Evolutionary conservation across 2,113 vertebrate species (phyloP).

Genomic region (Alces alces): DNA sequence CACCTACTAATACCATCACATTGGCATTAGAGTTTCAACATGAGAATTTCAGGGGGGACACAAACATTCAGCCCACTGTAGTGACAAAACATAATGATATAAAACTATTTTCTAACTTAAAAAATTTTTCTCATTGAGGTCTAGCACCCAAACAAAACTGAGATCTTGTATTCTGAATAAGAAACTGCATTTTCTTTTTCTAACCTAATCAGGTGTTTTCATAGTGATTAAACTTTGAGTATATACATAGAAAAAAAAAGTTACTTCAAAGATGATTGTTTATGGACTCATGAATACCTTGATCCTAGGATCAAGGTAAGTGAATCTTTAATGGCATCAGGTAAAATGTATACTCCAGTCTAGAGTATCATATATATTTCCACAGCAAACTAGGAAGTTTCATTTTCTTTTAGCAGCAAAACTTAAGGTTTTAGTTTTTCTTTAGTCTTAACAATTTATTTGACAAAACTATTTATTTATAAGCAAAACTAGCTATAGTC

Average conservation of each 20-base stretch:
- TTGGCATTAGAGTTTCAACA: not conserved
- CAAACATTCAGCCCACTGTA: not conserved
- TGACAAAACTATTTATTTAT: not conserved
- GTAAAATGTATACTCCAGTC: conserved; percentile 3
- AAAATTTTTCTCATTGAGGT: not conserved
- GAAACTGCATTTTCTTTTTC: not conserved
- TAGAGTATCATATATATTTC: conserved; percentile 31
- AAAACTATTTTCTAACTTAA: not conserved
- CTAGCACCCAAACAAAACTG: conserved; percentile 20
- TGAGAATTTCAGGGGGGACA: not conserved
- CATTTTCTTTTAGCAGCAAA: conserved; percentile 64
- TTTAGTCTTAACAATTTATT: conserved; percentile 42
- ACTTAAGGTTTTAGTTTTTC: conserved; percentile 70
- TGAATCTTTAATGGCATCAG: conserved; percentile 38
- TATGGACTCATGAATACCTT: not conserved
- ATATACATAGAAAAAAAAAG: not conserved
- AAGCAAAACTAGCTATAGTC: not conserved
- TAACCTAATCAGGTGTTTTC: not conserved
- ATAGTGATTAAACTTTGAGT: not conserved
- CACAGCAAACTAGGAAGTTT: conserved; percentile 30
- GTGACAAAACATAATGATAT: not conserved
- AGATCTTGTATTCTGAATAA: conserved; percentile 11
- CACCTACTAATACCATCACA: not conserved
- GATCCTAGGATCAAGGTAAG: not conserved
- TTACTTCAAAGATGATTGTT: conserved; percentile 21